These are phyloP conservation scores for Onchidella celtica DNA, from an alignment of 2,888 invertebrate genomes.

Conservation along the genomic window DNA sequence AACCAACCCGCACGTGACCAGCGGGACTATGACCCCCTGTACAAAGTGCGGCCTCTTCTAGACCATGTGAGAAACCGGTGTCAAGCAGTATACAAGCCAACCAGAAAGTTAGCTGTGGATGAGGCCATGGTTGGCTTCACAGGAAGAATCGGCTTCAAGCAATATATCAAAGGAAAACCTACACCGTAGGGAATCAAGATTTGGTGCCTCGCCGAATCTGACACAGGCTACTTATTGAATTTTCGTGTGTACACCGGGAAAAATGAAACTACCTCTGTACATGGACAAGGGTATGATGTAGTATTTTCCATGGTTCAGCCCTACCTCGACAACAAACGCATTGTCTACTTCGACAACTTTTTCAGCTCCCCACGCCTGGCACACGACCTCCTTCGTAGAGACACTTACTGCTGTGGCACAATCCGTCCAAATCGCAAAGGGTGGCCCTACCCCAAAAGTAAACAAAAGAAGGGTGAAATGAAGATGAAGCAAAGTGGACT, in stretches of 20 bases:
- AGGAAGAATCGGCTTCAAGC: constrained; percentile 32
- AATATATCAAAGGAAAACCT: constrained; percentile 48
- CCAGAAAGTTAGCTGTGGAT: constrained; percentile 13
- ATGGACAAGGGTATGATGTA: constrained; percentile 33
- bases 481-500: constrained; percentile 10
- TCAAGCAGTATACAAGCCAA: constrained; percentile 5
- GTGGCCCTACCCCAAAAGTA: constrained; percentile 22
- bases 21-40: constrained; percentile 21
- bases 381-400: not conserved
- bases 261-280: not conserved
- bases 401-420: constrained; percentile 21
- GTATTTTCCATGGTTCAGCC: constrained; percentile 10
- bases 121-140: constrained; percentile 34
- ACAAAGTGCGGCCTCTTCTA: constrained; percentile 32
- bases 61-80: not conserved
- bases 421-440: constrained; percentile 32
- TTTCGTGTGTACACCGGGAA: constrained; percentile 28
- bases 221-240: constrained; percentile 43
- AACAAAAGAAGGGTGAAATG: constrained; percentile 8
- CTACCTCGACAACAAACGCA: not conserved
- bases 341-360: constrained; percentile 36
- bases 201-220: constrained; percentile 42
- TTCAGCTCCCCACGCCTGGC: constrained; percentile 27
- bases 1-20: not conserved
- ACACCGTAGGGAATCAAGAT: constrained; percentile 53